phyloP scores from a whole-genome alignment of 2,797 vertebrate genomes.

The Scolopax rusticola region DNA sequence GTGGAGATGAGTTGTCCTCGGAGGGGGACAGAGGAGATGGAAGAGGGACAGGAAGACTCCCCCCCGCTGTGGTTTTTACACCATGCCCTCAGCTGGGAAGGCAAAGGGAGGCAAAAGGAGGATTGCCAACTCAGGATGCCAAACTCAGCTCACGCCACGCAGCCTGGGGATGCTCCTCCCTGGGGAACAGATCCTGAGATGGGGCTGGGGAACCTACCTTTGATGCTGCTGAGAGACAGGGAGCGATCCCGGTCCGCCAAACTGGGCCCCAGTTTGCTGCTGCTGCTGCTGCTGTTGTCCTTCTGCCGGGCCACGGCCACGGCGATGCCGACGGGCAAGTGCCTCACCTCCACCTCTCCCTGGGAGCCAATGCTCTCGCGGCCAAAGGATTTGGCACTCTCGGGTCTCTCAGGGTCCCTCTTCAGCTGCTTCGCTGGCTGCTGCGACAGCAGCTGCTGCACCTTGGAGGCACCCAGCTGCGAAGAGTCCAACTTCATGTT shows the following conservation, averaged over 20 bases:
- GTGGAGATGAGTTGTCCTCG: background rate
- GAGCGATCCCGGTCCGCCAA: constrained; percentile 86
- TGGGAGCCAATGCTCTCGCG: constrained; percentile 85
- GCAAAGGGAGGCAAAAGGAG: background rate
- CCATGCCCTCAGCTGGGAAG: background rate
- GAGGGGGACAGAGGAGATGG: background rate
- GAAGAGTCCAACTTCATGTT: constrained; percentile 81
- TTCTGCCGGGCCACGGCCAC: constrained; percentile 97
- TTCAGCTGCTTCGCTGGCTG: constrained; percentile 85
- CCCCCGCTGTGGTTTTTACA: too few relatives aligned
- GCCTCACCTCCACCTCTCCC: constrained; percentile 92
- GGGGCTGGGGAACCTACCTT: constrained; percentile 81
- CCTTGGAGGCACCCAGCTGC: constrained; percentile 72
- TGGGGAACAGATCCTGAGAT: background rate
- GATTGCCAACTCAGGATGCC: background rate
- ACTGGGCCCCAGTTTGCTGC: constrained; percentile 83
- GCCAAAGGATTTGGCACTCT: constrained; percentile 92
- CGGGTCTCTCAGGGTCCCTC: constrained; percentile 92
- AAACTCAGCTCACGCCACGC: background rate
- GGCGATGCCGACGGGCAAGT: constrained; percentile 95
- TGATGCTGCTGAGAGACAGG: constrained; percentile 85
- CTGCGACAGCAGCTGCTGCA: constrained; percentile 85
- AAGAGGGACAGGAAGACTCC: accelerated
- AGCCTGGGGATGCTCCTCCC: background rate
- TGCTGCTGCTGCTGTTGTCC: constrained; percentile 81